Evolutionary conservation across 2,888 invertebrate genomes (phyloP).

Genomic region (Kuschelorhynchus macadamiae): DNA sequence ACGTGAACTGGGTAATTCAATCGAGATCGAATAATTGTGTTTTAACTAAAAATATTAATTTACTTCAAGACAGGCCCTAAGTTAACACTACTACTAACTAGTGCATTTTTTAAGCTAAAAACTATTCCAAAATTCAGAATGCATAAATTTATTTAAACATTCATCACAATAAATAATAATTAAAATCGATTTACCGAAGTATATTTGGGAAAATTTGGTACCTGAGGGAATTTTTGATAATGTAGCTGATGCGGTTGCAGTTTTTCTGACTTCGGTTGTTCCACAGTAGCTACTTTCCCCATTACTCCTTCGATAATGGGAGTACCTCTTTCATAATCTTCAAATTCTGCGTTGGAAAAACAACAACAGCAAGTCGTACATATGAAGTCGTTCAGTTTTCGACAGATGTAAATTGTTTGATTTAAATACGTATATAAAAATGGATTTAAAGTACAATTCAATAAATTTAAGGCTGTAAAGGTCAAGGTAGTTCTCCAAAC

Average conservation of each 20-base stretch:
- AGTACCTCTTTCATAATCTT: conserved; percentile 62
- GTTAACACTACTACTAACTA: no score
- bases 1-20: no score
- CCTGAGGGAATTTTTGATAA: conserved; percentile 34
- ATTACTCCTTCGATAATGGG: conserved; percentile 26
- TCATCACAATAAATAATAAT: no score
- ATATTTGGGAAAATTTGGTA: conserved; percentile 35
- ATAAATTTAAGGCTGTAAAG: conserved; percentile 71
- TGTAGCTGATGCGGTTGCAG: neutral
- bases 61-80: no score
- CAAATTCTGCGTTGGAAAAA: conserved; percentile 64
- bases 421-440: conserved; percentile 74
- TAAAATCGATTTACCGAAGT: conserved; percentile 34
- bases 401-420: conserved; percentile 66
- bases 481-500: conserved; percentile 70
- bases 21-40: no score
- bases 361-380: conserved; percentile 65
- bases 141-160: no score
- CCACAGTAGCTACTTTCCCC: conserved; percentile 13
- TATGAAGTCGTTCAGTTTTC: conserved; percentile 60
- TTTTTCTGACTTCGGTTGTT: neutral
- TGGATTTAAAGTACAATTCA: conserved; percentile 73
- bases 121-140: no score
- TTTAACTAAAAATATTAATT: no score
- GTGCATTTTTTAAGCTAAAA: no score